A percentile compares a stretch with the other conserved stretches of the same genome.
Conservation (phyloP, 1,140 invertebrate species). For the Bombus turneri region DNA sequence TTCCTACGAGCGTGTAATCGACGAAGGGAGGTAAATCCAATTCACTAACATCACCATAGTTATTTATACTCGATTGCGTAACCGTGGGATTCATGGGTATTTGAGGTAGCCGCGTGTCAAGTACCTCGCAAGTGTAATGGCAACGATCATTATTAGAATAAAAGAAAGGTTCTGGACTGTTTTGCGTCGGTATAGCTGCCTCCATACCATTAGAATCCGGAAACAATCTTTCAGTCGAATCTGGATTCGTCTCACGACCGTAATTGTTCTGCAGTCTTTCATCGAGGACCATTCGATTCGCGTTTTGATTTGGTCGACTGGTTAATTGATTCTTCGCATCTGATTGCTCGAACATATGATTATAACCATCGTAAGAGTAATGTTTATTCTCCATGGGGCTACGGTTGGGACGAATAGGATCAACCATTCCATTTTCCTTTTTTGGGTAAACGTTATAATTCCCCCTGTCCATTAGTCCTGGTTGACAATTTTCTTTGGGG, state of each 20-base stretch:
- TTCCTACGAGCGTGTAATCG: slow-evolving; percentile 80
- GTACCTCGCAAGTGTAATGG: slow-evolving; percentile 78
- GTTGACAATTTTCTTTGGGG: slow-evolving; percentile 60
- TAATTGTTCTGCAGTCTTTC: slow-evolving; percentile 71
- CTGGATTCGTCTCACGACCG: slow-evolving; percentile 61
- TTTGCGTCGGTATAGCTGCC: slow-evolving; percentile 65
- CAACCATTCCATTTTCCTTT: slow-evolving; percentile 48
- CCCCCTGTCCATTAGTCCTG: background rate
- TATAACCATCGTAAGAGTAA: slow-evolving; percentile 70
- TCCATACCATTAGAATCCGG: slow-evolving; percentile 57
- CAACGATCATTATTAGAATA: slow-evolving; percentile 76
- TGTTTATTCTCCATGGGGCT: slow-evolving; percentile 57
- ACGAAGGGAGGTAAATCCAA: slow-evolving; percentile 78
- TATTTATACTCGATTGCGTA: slow-evolving; percentile 36
- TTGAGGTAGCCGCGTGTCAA: slow-evolving; percentile 75
- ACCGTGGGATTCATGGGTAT: slow-evolving; percentile 48
- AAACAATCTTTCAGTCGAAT: slow-evolving; percentile 70
- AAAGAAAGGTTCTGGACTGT: slow-evolving; percentile 75
- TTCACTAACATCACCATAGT: slow-evolving; percentile 72
- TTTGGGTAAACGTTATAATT: slow-evolving; percentile 45
- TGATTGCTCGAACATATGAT: slow-evolving; percentile 65
- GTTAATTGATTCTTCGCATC: slow-evolving; percentile 63
- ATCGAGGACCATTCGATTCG: slow-evolving; percentile 44
- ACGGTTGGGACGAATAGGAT: slow-evolving; percentile 54
- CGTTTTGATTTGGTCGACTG: slow-evolving; percentile 50